These are phyloP conservation scores for Tinamus major DNA, from an alignment of 2,797 vertebrate species.

Conservation along the genomic window DNA sequence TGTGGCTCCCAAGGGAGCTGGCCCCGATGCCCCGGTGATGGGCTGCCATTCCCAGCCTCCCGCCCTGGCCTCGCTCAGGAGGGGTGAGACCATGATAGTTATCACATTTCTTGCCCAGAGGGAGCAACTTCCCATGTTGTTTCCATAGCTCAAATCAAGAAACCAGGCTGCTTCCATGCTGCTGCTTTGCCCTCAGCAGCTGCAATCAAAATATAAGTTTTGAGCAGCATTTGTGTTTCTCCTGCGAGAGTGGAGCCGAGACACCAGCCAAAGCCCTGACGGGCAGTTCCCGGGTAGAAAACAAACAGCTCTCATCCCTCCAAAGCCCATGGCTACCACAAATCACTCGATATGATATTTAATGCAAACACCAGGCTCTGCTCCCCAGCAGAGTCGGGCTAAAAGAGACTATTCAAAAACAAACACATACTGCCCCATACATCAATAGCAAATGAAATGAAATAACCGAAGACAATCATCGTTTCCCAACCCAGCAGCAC, in stretches of 20 bases:
- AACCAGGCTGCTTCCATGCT: background rate
- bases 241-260: background rate
- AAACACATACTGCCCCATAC: background rate
- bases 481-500: background rate
- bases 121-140: background rate
- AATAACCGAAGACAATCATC: constrained; percentile 15
- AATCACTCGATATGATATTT: constrained; percentile 54
- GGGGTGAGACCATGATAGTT: background rate
- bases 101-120: background rate
- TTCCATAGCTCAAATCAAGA: background rate
- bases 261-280: constrained; percentile 16
- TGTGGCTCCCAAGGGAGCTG: no score
- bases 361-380: constrained; percentile 41
- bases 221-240: constrained; percentile 27
- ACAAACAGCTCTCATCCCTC: constrained; percentile 43
- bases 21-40: no score
- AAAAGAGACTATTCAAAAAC: constrained; percentile 19
- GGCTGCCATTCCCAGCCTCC: no score
- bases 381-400: background rate
- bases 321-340: constrained; percentile 34
- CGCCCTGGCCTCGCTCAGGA: no score
- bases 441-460: constrained; percentile 28
- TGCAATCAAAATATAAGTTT: constrained; percentile 16
- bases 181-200: background rate
- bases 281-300: constrained; percentile 17